These are phyloP conservation scores for Hoplostethus mediterraneus DNA, from an alignment of 2,797 vertebrate species.

Conservation along the genomic window DNA sequence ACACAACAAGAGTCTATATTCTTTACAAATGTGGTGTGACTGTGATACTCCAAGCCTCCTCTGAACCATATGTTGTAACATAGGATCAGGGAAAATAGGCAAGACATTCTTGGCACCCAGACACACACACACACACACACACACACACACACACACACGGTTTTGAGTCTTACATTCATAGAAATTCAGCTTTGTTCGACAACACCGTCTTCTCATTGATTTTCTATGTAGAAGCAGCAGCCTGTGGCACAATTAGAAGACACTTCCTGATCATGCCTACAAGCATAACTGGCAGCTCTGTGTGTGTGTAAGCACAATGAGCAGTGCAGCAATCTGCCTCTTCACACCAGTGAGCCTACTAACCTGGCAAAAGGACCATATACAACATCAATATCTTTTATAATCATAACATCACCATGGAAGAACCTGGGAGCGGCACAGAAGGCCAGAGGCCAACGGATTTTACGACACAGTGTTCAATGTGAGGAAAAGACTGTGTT, in stretches of 20 bases:
- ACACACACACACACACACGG: constrained; percentile 1
- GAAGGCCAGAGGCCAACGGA: not conserved
- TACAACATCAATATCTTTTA: not conserved
- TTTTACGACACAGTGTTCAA: constrained; percentile 24
- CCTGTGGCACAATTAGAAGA: not conserved
- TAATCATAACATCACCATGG: not conserved
- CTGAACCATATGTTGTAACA: not conserved
- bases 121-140: too few species aligned
- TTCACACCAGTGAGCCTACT: not conserved
- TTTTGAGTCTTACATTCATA: constrained; percentile 8
- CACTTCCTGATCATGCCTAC: not conserved
- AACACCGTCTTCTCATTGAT: constrained; percentile 6
- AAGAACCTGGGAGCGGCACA: constrained; percentile 1
- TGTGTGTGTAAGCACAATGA: not conserved
- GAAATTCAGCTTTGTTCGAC: constrained; percentile 12
- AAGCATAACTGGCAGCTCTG: not conserved
- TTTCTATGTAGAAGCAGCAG: not conserved
- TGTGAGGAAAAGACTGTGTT: constrained; percentile 12
- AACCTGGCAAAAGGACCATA: constrained; percentile 18
- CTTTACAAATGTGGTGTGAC: too few species aligned
- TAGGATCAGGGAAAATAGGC: not conserved
- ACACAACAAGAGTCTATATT: too few species aligned
- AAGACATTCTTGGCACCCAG: too few species aligned
- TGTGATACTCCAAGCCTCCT: not conserved
- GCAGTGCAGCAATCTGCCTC: constrained; percentile 6